Percentiles rank a stretch among this genome's conserved stretches.
Evolutionary conservation across 2,888 invertebrate genomes (phyloP).

Genomic region (Penaeus monodon): DNA sequence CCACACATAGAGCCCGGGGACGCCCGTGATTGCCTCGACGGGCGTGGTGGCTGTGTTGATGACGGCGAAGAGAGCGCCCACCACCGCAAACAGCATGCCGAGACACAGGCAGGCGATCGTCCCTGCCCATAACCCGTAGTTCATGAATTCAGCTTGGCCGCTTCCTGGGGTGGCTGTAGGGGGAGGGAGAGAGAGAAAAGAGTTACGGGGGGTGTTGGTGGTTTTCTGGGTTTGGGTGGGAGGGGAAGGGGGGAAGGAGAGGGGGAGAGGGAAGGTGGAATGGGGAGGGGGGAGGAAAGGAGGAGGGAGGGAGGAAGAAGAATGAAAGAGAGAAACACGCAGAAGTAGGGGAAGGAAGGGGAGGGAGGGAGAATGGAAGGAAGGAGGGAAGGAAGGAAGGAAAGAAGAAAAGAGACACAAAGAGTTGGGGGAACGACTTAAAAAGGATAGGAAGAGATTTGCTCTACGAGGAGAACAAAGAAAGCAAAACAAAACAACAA

Average conservation of each 20-base stretch:
- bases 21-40: slow-evolving; percentile 77
- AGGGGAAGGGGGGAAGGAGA: not conserved
- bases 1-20: slow-evolving; percentile 82
- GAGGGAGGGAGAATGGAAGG: too few relatives aligned
- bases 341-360: too few relatives aligned
- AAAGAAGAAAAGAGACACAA: too few relatives aligned
- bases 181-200: not conserved
- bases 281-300: too few relatives aligned
- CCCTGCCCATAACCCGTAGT: slow-evolving; percentile 82
- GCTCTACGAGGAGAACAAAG: too few relatives aligned
- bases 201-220: not conserved
- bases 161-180: not conserved
- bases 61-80: slow-evolving; percentile 82
- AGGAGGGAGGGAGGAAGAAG: too few relatives aligned
- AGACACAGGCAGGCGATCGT: slow-evolving; percentile 80
- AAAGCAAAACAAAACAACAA: too few relatives aligned
- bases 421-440: too few relatives aligned
- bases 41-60: slow-evolving; percentile 84
- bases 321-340: too few relatives aligned
- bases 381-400: too few relatives aligned
- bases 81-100: slow-evolving; percentile 79
- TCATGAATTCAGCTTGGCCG: slow-evolving; percentile 74
- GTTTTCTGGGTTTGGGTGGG: not conserved
- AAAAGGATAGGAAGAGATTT: too few relatives aligned
- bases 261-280: too few relatives aligned